Evolutionary conservation across 2,888 invertebrate genomes (phyloP).

Genomic region (Tiphia femorata): DNA sequence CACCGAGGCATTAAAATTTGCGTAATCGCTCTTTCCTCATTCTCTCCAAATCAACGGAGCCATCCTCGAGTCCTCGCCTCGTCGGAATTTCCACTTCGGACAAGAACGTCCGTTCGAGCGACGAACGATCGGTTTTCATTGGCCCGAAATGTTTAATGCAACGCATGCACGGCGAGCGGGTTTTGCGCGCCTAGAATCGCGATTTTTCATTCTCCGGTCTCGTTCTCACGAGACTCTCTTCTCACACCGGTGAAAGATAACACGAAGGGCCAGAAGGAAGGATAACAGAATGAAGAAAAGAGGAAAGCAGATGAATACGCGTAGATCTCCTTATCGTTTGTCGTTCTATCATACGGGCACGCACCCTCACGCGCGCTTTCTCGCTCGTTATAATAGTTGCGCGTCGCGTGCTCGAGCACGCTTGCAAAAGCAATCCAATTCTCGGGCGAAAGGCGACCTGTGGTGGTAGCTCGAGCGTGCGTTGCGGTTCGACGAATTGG

Average conservation of each 20-base stretch:
- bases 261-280: no score
- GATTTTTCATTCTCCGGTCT: slow-evolving; percentile 42
- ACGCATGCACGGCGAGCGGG: slow-evolving; percentile 25
- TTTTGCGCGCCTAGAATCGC: slow-evolving; percentile 41
- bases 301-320: no score
- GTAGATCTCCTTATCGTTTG: no score
- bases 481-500: slow-evolving; percentile 44
- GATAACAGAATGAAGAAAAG: no score
- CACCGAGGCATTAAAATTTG: no score
- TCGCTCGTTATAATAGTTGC: slow-evolving; percentile 12
- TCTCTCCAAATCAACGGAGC: no score
- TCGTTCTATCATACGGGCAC: no score
- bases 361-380: no score
- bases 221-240: slow-evolving; percentile 47
- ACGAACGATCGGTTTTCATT: slow-evolving; percentile 29
- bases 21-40: neutral
- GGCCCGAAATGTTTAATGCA: slow-evolving; percentile 49
- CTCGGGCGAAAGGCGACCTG: slow-evolving; percentile 35
- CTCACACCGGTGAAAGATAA: no score
- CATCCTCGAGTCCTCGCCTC: no score
- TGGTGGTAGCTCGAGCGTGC: slow-evolving; percentile 28
- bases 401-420: slow-evolving; percentile 15
- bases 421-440: slow-evolving; percentile 21
- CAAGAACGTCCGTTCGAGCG: slow-evolving; percentile 19
- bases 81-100: slow-evolving; percentile 27